These are phyloP conservation scores for Haliclystus octoradiatus DNA, from an alignment of 30 jellyfish, hydroid and myxozoan species.

Conservation along the genomic window DNA sequence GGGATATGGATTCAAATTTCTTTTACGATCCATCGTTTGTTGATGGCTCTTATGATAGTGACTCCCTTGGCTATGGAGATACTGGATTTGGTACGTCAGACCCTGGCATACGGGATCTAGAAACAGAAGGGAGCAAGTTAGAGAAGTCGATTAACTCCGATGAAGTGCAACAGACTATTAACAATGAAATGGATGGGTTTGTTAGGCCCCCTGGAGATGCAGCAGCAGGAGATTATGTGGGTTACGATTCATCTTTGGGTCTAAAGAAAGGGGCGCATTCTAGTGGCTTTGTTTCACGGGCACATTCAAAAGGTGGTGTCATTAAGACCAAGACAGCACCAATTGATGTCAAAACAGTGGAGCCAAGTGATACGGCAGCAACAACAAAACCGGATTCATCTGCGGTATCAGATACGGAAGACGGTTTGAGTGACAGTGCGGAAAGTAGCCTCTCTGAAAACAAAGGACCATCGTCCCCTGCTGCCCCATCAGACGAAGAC, in stretches of 20 bases:
- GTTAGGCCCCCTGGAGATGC: neutral
- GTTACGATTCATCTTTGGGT: neutral
- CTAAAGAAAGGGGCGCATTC: neutral
- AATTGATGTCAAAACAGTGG: neutral
- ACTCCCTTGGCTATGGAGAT: neutral
- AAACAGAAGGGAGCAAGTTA: neutral
- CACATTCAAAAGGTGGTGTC: neutral
- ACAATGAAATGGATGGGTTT: neutral
- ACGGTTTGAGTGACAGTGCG: neutral
- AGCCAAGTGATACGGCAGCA: neutral
- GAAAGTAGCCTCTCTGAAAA: neutral
- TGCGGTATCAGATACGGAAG: neutral
- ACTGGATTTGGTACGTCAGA: neutral
- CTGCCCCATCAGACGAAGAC: neutral
- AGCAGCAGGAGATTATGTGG: neutral
- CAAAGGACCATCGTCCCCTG: neutral
- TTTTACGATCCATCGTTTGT: constrained; percentile 46
- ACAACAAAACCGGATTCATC: neutral
- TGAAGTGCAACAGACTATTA: neutral
- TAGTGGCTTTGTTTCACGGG: neutral
- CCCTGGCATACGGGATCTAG: neutral
- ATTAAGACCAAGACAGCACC: neutral
- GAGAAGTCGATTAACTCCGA: neutral
- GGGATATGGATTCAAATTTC: constrained; percentile 57
- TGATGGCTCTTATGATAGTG: constrained; percentile 4